Conservation (phyloP, 2,113 vertebrate species). For the Elaphurus davidianus region DNA sequence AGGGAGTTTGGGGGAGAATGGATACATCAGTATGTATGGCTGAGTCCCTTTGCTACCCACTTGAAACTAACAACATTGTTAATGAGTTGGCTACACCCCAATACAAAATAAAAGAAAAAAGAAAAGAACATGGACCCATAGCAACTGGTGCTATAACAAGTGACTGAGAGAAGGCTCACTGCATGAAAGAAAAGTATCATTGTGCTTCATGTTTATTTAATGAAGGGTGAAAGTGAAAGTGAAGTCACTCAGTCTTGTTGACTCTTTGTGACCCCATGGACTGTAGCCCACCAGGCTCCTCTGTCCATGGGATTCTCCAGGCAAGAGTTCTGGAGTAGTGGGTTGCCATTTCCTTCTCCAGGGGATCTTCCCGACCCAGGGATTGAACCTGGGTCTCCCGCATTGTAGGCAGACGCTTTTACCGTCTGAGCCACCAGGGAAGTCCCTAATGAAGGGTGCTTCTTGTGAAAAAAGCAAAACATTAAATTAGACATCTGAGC, state of each 20-base stretch:
- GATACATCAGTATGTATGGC: not conserved
- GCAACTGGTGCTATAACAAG: not conserved
- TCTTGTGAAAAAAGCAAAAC: not conserved
- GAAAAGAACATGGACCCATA: not conserved
- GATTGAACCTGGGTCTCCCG: not conserved
- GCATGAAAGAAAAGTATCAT: accelerated
- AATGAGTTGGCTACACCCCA: not conserved
- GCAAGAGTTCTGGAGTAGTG: not conserved
- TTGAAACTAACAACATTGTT: not conserved
- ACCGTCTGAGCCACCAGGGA: not conserved
- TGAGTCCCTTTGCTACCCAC: not conserved
- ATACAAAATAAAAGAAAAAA: not conserved
- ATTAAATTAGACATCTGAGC: not conserved
- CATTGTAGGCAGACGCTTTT: not conserved
- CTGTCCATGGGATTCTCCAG: not conserved
- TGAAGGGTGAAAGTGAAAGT: not conserved
- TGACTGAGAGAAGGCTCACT: not conserved
- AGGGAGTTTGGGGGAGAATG: not conserved
- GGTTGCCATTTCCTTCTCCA: not conserved
- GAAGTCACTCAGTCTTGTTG: not conserved
- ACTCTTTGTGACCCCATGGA: not conserved
- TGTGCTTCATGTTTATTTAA: not conserved
- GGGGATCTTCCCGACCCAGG: not conserved
- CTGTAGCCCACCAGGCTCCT: not conserved
- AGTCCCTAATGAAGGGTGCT: not conserved